Base-by-base conservation (phyloP, 2,888 invertebrate genomes). In the Thalpophila matura region DNA sequence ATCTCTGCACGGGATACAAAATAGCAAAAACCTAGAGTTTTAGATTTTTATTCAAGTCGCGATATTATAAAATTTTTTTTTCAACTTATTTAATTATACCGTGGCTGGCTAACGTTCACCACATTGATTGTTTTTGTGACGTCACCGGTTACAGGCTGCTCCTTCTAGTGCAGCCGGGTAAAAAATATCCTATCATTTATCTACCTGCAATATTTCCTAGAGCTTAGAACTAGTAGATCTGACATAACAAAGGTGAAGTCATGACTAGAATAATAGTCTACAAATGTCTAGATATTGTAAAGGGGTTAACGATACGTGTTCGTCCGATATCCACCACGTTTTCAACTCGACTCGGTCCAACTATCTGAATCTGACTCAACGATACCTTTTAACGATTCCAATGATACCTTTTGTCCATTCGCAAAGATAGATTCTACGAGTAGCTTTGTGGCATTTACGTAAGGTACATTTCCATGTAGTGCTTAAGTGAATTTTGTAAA, bases 211-310 rank as follows among this genome's bases (percentile, higher is more conserved):
- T n/a, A 45, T 5, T 29, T 29, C 10, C 27, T 1, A 18, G n/a
- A 12, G 18, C 12, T 14, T 12, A 40, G 22, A 40, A 40, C 22
- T 12, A 45, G 16, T 45, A 29, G 12, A 45, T 24, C 58, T 42
- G 12, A 60, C 16, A 20, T 16, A 9, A 37, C 31, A 65, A 33
- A 61, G 18, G 37, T 43, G 6, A 12, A n/a, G 0, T 7, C 47
- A 22, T 65, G 49, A 12, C 70, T 33, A 6, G 43, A 61, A 70
- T 70, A 10, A 27, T 43, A 22, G 37, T 49, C 22, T 18, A 22
- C 33, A 29, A 63, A 37, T 43, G 46, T 33, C 35, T 40, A 4
- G 29, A 33, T 12, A 9, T 47, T 26, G 7, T 0, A 31, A 27
- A 49, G 9, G 31, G 12, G 31, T 22, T 70, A 49, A 37, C 60